Evolutionary conservation across 2,888 invertebrate genomes (phyloP), one percentile per base, ranked within the genome.

Genomic region (Zonitis immaculata): DNA sequence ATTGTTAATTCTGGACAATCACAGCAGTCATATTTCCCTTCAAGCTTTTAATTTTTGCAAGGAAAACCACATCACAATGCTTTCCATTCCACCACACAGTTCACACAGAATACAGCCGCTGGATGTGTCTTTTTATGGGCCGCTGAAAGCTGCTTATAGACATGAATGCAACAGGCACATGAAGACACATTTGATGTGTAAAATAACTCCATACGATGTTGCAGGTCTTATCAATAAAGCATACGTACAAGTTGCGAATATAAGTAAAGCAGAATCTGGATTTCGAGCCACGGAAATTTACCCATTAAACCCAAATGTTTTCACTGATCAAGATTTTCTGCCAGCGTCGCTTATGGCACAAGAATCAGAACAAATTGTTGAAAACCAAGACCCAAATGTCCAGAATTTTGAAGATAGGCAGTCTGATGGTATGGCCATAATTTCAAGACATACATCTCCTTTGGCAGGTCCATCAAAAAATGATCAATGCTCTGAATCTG

Each of bases 1-100:
- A 16, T 53, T 74, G 26, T 62, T 73, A 52, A 52, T 70, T 12
- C 52, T 67, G 14, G 65, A 68, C 49, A 67, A 67, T 49, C 69
- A 69, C 54, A 48, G 51, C 27, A 64, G 46, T 39, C 55, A 52
- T 28, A 53, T 53, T 39, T 49, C 51, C n/a, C 42, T 59, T 25
- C 42, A 16, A 44, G 48, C 48, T 32, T 55, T 39, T 44, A 56
- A 57, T 14, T 53, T 47, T 51, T 58, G 56, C 47, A 58, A 55
- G 27, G 27, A 52, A 48, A 55, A 47, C 59, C 54, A 32, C 57
- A 63, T 45, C 51, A 27, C 44, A 7, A 59, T 66, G 53, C 25
- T 62, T 6, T 56, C 60, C 11, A 27, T 66, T 11, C 52, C 64
- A 43, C 65, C 61, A 26, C 63, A 66, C 50, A 58, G 43, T 26